Evolutionary conservation across 2,888 invertebrate species (phyloP).

Genomic region (Eustalomyia histrio): DNA sequence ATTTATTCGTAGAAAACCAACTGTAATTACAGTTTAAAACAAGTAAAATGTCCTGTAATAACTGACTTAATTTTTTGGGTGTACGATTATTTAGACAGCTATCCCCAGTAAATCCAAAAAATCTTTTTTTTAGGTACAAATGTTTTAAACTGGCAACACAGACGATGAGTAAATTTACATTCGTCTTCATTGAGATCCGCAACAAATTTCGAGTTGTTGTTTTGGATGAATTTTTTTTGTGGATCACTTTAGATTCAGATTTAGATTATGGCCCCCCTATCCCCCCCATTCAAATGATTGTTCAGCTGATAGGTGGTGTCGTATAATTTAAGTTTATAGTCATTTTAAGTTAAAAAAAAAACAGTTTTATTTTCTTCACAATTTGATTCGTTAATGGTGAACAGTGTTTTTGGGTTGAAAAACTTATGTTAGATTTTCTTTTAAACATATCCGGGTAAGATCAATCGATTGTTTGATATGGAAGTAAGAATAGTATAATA

Average conservation of each 20-base stretch:
- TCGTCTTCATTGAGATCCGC: constrained; percentile 42
- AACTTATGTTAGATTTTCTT: too few relatives aligned
- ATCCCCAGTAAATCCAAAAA: too few relatives aligned
- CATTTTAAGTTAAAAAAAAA: constrained; percentile 21
- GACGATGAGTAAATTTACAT: constrained; percentile 19
- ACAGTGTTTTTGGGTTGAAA: constrained; percentile 11
- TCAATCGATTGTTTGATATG: too few relatives aligned
- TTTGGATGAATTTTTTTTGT: constrained; percentile 14
- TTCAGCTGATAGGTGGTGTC: constrained; percentile 42
- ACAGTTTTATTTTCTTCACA: constrained; percentile 20
- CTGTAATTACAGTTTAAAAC: too few relatives aligned
- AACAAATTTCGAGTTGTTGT: constrained; percentile 14
- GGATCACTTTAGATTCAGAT: constrained; percentile 43
- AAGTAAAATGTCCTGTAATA: too few relatives aligned
- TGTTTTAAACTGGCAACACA: too few relatives aligned
- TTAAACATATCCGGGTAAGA: too few relatives aligned
- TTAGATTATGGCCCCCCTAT: constrained; percentile 20
- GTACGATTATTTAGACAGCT: too few relatives aligned
- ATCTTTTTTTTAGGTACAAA: too few relatives aligned
- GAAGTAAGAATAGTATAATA: too few relatives aligned
- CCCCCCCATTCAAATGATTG: constrained; percentile 13
- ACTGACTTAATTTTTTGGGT: too few relatives aligned
- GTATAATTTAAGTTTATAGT: constrained; percentile 33
- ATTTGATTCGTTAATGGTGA: neutral
- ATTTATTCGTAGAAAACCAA: too few relatives aligned